Conservation (phyloP, 1,140 invertebrate species). For the Neocloeon triangulifer region DNA sequence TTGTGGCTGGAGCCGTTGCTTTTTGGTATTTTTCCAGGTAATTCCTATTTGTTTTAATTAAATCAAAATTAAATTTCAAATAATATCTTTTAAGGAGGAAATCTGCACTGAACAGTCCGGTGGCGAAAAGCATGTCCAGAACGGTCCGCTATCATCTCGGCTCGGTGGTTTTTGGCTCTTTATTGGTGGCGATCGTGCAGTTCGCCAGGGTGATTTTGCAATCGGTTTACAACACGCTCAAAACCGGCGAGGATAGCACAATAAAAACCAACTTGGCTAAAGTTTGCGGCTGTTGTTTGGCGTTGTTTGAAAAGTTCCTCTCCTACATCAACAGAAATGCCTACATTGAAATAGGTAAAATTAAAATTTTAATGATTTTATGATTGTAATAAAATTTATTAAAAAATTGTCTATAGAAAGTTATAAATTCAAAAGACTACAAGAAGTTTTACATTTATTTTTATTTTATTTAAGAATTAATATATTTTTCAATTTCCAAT, state of each 20-base stretch:
- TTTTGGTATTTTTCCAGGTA: slow-evolving; percentile 60
- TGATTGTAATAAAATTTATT: slow-evolving; percentile 5
- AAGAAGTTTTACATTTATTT: too few species aligned
- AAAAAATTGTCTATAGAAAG: neutral
- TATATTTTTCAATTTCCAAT: too few species aligned
- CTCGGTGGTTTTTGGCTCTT: slow-evolving; percentile 48
- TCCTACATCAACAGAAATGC: slow-evolving; percentile 52
- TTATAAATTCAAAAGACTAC: neutral
- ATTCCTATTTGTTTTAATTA: too few species aligned
- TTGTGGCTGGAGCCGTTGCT: slow-evolving; percentile 48
- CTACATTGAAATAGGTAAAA: slow-evolving; percentile 49
- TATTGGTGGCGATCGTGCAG: slow-evolving; percentile 47
- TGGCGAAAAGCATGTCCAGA: slow-evolving; percentile 26
- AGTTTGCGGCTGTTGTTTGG: slow-evolving; percentile 49
- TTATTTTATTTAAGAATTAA: too few species aligned
- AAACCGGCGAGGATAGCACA: slow-evolving; percentile 19
- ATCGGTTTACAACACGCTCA: slow-evolving; percentile 17
- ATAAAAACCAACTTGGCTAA: slow-evolving; percentile 19
- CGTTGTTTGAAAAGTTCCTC: slow-evolving; percentile 47
- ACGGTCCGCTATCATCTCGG: slow-evolving; percentile 49
- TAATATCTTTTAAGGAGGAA: slow-evolving; percentile 32
- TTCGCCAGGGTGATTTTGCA: slow-evolving; percentile 31
- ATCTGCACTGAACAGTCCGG: slow-evolving; percentile 27
- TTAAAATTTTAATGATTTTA: slow-evolving; percentile 18
- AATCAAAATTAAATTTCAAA: too few species aligned